Conservation (phyloP, 2,888 invertebrate species). For the Plebejus argus region DNA sequence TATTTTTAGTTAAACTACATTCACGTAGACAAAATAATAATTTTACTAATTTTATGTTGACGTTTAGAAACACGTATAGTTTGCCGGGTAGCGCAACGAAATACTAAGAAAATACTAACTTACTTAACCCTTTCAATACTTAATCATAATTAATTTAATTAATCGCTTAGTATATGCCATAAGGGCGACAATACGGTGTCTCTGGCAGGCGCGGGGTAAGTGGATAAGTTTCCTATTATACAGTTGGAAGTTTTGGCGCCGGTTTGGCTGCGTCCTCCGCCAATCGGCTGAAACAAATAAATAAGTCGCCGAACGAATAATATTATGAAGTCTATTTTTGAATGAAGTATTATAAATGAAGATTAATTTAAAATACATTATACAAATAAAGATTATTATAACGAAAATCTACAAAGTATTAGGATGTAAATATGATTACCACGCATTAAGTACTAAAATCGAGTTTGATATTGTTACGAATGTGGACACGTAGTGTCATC, state of each 20-base stretch:
- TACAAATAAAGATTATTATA: too few relatives aligned
- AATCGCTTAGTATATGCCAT: not conserved
- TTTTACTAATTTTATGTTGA: too few relatives aligned
- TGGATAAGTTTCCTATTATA: constrained; percentile 10
- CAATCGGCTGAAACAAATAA: not conserved
- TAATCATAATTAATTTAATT: not conserved
- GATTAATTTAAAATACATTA: too few relatives aligned
- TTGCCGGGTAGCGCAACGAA: too few relatives aligned
- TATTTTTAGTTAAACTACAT: not conserved
- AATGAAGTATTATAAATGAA: not conserved
- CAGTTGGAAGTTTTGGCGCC: constrained; percentile 50
- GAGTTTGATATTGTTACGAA: too few relatives aligned
- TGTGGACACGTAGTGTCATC: too few relatives aligned
- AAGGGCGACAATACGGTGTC: not conserved
- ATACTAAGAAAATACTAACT: not conserved
- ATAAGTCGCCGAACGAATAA: not conserved
- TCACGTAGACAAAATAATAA: too few relatives aligned
- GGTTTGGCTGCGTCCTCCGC: constrained; percentile 46
- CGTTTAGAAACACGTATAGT: too few relatives aligned
- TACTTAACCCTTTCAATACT: not conserved
- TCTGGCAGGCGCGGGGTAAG: not conserved
- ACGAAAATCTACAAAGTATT: too few relatives aligned
- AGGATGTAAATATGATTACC: too few relatives aligned
- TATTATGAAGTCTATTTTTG: not conserved
- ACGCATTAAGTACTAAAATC: too few relatives aligned